phyloP scores from a whole-genome alignment of 2,888 invertebrate genomes.

The Synergus gifuensis region DNA sequence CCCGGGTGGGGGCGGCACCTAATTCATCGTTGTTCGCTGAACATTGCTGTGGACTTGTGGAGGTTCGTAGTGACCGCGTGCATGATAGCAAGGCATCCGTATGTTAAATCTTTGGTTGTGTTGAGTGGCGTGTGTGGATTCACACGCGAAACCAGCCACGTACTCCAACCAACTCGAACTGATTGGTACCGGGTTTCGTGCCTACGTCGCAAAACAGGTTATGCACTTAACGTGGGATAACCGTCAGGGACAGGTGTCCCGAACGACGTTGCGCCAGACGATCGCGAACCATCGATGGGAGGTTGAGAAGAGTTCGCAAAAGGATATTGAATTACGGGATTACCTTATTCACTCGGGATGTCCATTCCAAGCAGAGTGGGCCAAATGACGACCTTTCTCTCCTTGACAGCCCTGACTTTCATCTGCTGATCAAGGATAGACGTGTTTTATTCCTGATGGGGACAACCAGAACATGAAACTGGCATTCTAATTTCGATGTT shows the following conservation, averaged over 20 bases:
- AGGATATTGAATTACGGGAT: conserved; percentile 39
- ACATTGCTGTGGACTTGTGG: conserved; percentile 45
- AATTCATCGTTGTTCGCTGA: conserved; percentile 61
- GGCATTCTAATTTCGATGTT: no score
- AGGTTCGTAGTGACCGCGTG: not conserved
- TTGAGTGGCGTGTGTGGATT: conserved; percentile 8
- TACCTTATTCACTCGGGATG: conserved; percentile 27
- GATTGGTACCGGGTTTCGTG: conserved; percentile 50
- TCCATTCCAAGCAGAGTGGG: conserved; percentile 21
- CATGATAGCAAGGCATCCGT: not conserved
- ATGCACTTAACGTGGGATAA: conserved; percentile 60
- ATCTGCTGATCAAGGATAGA: conserved; percentile 28
- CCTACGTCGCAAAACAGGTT: conserved; percentile 60
- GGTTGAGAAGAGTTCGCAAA: conserved; percentile 43
- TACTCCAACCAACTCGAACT: conserved; percentile 40
- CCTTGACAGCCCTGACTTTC: conserved; percentile 17
- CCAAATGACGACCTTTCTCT: conserved; percentile 33
- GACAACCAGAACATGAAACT: no score
- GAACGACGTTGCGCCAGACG: conserved; percentile 52
- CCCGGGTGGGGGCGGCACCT: conserved; percentile 60
- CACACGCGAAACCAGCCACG: conserved; percentile 24
- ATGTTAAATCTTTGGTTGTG: not conserved
- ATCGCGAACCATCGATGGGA: conserved; percentile 26
- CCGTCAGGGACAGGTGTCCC: conserved; percentile 60
- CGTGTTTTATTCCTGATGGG: not conserved